Evolutionary conservation across 2,888 invertebrate genomes (phyloP).

Genomic region (Deilephila porcellus): DNA sequence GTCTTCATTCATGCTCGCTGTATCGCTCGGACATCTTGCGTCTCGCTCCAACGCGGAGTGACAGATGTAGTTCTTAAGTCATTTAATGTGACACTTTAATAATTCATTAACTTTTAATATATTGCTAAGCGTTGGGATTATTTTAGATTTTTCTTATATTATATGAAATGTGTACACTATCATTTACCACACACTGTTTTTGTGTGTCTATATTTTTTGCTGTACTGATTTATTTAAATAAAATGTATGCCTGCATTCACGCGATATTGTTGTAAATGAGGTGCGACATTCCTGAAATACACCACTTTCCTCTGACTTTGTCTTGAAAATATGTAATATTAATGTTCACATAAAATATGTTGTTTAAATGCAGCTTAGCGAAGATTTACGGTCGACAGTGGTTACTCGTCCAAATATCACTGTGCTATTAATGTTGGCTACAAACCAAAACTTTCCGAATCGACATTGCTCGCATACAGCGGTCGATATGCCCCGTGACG

Average conservation of each 20-base stretch:
- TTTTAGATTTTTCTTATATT: background rate
- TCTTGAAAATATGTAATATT: conserved; percentile 16
- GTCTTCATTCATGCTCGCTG: conserved; percentile 47
- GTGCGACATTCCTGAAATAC: background rate
- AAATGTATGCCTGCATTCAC: background rate
- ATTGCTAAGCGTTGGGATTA: background rate
- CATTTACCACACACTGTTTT: background rate
- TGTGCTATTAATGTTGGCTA: conserved; percentile 65
- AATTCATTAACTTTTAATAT: conserved; percentile 8
- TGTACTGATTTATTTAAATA: background rate
- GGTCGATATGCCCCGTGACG: conserved; percentile 26
- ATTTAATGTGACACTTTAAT: conserved; percentile 23
- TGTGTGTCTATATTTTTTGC: background rate
- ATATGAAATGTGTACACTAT: background rate
- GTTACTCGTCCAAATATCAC: conserved; percentile 57
- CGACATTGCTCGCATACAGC: conserved; percentile 51
- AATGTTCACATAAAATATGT: conserved; percentile 44
- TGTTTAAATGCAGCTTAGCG: conserved; percentile 57
- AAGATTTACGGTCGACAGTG: conserved; percentile 60
- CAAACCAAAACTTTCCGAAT: conserved; percentile 61
- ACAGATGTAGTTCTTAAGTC: conserved; percentile 15
- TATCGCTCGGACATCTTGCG: background rate
- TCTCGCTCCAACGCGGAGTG: background rate
- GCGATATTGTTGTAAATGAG: background rate
- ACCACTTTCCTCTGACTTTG: conserved; percentile 2